phyloP scores from a whole-genome alignment of 2,888 invertebrate genomes.

The Siphlonurus alternatus region DNA sequence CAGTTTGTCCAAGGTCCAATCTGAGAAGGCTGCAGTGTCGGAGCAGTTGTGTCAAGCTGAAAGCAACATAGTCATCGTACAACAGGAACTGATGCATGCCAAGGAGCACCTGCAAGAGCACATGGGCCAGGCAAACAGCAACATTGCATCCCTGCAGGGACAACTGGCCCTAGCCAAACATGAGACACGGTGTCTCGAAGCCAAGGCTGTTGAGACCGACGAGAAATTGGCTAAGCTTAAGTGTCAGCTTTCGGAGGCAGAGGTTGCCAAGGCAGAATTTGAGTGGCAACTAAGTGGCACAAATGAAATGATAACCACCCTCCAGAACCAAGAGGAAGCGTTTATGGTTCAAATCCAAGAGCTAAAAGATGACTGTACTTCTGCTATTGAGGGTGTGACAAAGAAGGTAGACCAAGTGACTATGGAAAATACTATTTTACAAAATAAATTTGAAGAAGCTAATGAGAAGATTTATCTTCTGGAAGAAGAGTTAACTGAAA shows the following conservation, averaged over 20 bases:
- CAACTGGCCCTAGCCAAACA: neutral
- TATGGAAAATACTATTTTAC: neutral
- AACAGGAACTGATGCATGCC: neutral
- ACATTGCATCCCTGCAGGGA: neutral
- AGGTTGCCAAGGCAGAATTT: neutral
- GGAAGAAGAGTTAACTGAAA: neutral
- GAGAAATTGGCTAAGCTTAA: neutral
- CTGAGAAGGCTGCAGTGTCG: neutral
- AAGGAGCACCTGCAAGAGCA: conserved; percentile 3
- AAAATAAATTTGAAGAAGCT: neutral
- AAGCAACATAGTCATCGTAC: neutral
- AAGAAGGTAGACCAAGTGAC: neutral
- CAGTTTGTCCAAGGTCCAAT: neutral
- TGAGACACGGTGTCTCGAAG: neutral
- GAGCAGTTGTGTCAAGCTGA: neutral
- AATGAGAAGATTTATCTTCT: neutral
- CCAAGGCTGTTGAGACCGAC: neutral
- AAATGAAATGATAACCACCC: neutral
- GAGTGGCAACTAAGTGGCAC: neutral
- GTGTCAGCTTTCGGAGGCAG: neutral
- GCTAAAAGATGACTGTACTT: neutral
- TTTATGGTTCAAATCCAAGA: neutral
- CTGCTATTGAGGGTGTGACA: neutral
- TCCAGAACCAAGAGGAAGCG: neutral
- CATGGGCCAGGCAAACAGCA: neutral